Conservation (phyloP, 2,113 vertebrate genomes). For the Geococcyx californianus region DNA sequence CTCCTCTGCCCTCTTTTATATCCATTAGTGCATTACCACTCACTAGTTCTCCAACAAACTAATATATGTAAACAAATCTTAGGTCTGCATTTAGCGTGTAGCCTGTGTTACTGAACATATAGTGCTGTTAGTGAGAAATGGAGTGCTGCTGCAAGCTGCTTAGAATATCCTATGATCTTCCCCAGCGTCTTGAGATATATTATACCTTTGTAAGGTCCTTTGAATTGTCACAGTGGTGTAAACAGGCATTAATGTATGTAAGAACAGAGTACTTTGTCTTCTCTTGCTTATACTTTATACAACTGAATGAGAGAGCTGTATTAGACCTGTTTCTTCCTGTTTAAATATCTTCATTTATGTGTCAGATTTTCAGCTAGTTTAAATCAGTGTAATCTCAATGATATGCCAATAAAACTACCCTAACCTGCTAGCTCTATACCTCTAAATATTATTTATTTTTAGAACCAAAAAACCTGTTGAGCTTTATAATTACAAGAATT, state of each 20-base stretch:
- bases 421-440: not conserved
- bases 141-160: not conserved
- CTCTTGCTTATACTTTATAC: not conserved
- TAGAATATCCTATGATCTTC: not conserved
- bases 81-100: not conserved
- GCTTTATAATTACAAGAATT: not conserved
- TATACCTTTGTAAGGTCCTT: not conserved
- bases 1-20: not conserved
- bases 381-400: not conserved
- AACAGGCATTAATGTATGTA: not conserved
- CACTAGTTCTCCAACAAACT: not conserved
- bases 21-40: not conserved
- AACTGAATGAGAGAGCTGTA: not conserved
- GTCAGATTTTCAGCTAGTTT: not conserved
- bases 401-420: not conserved
- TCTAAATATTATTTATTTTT: not conserved
- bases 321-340: not conserved
- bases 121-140: not conserved
- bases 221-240: not conserved
- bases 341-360: not conserved
- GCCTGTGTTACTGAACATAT: not conserved
- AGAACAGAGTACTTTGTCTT: not conserved
- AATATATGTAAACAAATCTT: not conserved
- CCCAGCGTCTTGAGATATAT: not conserved
- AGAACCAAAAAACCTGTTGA: accelerated